A percentile compares a stretch with the other conserved stretches of the same genome.
Conservation (phyloP, 2,113 vertebrate genomes). For the Aleadryas rufinucha region DNA sequence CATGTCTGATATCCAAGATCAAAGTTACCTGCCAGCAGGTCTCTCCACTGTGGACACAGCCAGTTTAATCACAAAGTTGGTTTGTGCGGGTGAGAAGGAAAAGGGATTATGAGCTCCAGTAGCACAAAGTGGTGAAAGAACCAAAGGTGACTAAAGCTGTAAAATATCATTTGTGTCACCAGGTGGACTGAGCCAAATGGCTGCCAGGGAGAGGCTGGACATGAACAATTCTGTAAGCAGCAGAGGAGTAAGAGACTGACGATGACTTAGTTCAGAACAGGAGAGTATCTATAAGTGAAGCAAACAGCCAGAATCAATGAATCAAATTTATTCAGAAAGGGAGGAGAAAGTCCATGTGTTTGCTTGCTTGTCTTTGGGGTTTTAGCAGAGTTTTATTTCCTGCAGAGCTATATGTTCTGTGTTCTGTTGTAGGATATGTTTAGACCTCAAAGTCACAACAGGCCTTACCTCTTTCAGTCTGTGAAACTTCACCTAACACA, state of each 20-base stretch:
- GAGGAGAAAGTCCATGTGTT: background rate
- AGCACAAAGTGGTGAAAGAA: background rate
- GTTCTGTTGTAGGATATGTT: background rate
- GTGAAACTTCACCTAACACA: background rate
- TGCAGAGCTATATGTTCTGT: background rate
- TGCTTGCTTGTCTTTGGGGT: background rate
- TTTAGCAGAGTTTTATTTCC: background rate
- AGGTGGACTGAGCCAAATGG: background rate
- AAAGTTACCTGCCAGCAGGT: background rate
- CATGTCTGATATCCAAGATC: background rate
- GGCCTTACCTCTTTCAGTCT: background rate
- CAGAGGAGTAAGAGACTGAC: background rate
- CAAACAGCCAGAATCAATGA: background rate
- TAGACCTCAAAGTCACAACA: background rate
- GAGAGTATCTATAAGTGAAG: background rate
- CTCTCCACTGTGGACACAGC: background rate
- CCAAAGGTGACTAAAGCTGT: background rate
- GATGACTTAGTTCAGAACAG: background rate
- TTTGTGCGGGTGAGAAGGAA: background rate
- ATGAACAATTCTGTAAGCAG: background rate
- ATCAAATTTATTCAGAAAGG: background rate
- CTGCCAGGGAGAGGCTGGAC: background rate
- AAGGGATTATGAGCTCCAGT: background rate
- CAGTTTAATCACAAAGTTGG: background rate
- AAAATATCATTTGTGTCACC: background rate